Base-by-base conservation (phyloP, 1,140 invertebrate species). In the Eciton burchellii region DNA sequence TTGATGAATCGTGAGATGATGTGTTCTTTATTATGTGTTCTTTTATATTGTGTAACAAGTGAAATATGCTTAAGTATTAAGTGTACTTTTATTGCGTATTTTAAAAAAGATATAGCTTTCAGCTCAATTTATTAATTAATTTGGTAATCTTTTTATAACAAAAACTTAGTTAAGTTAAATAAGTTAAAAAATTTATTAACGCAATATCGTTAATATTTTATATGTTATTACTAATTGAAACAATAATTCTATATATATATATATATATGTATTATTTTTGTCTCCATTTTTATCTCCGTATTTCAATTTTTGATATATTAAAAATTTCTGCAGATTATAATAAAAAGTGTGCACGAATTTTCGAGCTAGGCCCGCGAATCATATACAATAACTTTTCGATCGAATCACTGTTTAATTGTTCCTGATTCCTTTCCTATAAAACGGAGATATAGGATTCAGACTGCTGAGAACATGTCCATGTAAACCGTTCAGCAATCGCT, bases 401-500 rank as follows among this genome's bases (percentile, higher is more conserved):
- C 14, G 4, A 6, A 62, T 49, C 72, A 26, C 12, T 68, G 16
- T 43, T 56, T 56, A 45, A 14, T 35, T 21, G 12, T 0, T 3
- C n/a, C 26, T 63, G 1, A 43, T 35, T 56, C 24, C 9, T 81
- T 89, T 91, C 11, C 94, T 92, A 76, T 94, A 94, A 85, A 95
- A 96, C 0, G 95, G 95, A 85, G 95, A 96, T 0, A 88, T 92
- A 4, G 93, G 90, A 82, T 95, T 94, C 86, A 96, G 92, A 85
- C 95, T 96, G 2, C 94, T 95, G 12, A 96, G 90, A 21, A 94
- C 89, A 84, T 96, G 94, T 0, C 93, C 94, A 35, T 94, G 90
- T 1, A 96, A 91, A 24, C 95, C 94, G 86, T 96, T 96, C 16
- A 90, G 81, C 19, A 91, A 83, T 72, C 96, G 92, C n/a, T 95